A percentile compares a stretch with the other conserved stretches of the same genome.
Conservation (phyloP, 37 sponge, comb jelly and placozoan species). For the Chondrilla cf. caribensis region DNA sequence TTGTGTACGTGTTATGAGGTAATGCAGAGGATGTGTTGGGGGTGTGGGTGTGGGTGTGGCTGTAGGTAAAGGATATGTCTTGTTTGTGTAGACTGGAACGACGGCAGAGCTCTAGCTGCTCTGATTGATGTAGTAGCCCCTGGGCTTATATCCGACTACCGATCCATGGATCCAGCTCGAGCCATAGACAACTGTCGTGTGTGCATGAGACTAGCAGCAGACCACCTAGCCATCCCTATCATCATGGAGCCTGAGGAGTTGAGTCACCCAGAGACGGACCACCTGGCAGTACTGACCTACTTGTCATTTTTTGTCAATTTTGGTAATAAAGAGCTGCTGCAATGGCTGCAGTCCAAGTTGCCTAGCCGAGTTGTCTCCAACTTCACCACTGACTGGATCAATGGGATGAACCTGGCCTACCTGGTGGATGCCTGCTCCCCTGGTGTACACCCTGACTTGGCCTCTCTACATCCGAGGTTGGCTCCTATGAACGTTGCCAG, state of each 20-base stretch:
- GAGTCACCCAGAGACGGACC: slow-evolving; percentile 62
- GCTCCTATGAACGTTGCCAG: slow-evolving; percentile 15
- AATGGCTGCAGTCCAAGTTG: slow-evolving; percentile 68
- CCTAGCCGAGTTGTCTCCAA: slow-evolving; percentile 71
- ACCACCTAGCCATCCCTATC: slow-evolving; percentile 64
- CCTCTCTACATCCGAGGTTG: slow-evolving; percentile 14
- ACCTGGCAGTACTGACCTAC: slow-evolving; percentile 88
- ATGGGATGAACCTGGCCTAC: slow-evolving; percentile 67
- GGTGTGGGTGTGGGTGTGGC: too few relatives aligned
- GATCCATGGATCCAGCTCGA: slow-evolving; percentile 44
- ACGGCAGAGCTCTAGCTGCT: slow-evolving; percentile 80
- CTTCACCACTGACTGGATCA: slow-evolving; percentile 86
- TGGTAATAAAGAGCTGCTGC: slow-evolving; percentile 52
- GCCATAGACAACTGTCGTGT: slow-evolving; percentile 69
- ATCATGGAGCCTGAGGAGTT: slow-evolving; percentile 73
- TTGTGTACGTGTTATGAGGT: too few relatives aligned
- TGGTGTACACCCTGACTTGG: slow-evolving; percentile 54
- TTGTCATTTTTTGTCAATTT: slow-evolving; percentile 57
- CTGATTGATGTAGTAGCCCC: slow-evolving; percentile 76
- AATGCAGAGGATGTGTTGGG: too few relatives aligned
- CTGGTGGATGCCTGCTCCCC: slow-evolving; percentile 72
- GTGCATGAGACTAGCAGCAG: slow-evolving; percentile 77
- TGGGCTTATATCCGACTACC: slow-evolving; percentile 72
- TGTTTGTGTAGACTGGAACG: slow-evolving; percentile 73
- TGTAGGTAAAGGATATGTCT: too few relatives aligned